Conservation (phyloP, 2,797 vertebrate species). For the Sebastes hubbsi region DNA sequence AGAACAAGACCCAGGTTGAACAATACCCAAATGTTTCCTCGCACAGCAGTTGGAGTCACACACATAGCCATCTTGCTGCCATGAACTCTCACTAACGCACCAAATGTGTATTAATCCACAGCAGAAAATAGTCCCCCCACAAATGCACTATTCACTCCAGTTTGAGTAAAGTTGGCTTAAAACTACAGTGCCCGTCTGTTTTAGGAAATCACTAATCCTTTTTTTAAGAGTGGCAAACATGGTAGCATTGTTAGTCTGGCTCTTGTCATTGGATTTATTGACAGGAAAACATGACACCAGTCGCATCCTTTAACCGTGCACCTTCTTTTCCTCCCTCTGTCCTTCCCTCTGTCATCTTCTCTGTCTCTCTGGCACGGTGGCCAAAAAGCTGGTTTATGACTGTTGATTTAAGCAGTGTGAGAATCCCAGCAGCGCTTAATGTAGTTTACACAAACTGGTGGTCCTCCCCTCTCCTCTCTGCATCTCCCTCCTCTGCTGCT, state of each 20-base stretch:
- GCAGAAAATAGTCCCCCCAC: neutral
- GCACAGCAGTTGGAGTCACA: neutral
- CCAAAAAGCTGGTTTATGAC: conserved; percentile 27
- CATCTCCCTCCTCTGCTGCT: conserved; percentile 3
- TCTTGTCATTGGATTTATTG: neutral
- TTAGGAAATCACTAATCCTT: neutral
- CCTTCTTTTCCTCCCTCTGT: neutral
- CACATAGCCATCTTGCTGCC: neutral
- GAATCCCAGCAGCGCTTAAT: conserved; percentile 31
- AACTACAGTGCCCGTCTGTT: neutral
- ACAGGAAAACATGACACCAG: neutral
- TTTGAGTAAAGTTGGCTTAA: neutral
- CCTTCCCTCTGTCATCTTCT: neutral
- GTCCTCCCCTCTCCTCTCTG: conserved; percentile 22
- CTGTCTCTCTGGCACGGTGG: neutral
- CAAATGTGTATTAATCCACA: neutral
- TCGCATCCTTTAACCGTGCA: neutral
- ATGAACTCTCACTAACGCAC: neutral
- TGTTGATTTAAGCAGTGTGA: conserved; percentile 35
- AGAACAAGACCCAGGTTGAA: neutral
- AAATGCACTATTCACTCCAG: neutral
- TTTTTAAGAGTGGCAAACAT: neutral
- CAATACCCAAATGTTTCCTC: neutral
- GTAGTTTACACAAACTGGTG: conserved; percentile 29
- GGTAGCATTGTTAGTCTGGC: neutral